phyloP scores from a whole-genome alignment of 2,797 vertebrate genomes.

The Lagocephalus sceleratus region DNA sequence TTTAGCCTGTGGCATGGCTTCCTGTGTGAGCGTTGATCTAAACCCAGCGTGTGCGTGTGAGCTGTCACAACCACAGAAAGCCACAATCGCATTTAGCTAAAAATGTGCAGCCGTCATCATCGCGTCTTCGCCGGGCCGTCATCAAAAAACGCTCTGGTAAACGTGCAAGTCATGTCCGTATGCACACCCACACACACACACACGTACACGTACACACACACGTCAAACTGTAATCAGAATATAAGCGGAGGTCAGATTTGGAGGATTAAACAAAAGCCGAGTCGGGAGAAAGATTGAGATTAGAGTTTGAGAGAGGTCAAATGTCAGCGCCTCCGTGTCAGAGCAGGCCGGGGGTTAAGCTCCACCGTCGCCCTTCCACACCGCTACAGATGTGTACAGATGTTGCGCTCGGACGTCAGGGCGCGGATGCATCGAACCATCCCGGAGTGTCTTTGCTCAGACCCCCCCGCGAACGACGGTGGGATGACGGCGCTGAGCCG shows the following conservation, averaged over 20 bases:
- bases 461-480: constrained; percentile 7
- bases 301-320: constrained; percentile 28
- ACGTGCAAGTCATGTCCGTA: not conserved
- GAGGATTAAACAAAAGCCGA: constrained; percentile 40
- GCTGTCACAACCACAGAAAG: constrained; percentile 38
- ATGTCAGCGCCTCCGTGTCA: not conserved
- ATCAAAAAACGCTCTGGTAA: constrained; percentile 1
- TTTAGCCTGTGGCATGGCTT: constrained; percentile 40
- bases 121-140: constrained; percentile 6
- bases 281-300: constrained; percentile 52
- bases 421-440: not conserved
- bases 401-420: not conserved
- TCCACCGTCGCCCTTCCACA: not conserved
- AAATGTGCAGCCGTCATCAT: not conserved
- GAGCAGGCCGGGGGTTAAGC: not conserved
- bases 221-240: no score
- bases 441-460: constrained; percentile 7
- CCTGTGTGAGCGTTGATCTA: constrained; percentile 66
- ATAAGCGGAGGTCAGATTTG: constrained; percentile 31
- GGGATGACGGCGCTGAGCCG: constrained; percentile 11
- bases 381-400: not conserved
- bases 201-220: not conserved
- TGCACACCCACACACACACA: not conserved
- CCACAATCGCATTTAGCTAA: constrained; percentile 33
- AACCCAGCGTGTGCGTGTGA: constrained; percentile 40